Base-by-base conservation (phyloP, 2,113 vertebrate genomes). In the Carassius carassius region DNA sequence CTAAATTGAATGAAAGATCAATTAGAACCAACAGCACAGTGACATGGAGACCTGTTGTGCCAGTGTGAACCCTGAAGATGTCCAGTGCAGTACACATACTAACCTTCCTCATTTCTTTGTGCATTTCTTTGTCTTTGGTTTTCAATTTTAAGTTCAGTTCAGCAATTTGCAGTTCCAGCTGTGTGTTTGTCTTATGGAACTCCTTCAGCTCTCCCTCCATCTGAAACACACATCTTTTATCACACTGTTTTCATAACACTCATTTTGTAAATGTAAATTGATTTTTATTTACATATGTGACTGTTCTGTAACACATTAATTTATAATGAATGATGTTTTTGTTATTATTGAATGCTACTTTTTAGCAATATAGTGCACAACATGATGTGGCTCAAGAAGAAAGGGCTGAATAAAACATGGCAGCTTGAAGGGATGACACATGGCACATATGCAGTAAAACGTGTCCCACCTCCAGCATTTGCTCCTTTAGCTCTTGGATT, bases 131-230 rank as follows among this genome's bases (percentile, higher is more conserved):
- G 29, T 95, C 91, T 0, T 91, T 94, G 87, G 94, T 92, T 89
- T 85, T 95, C 82, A 98, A 91, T 87, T 96, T 97, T 86, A 96
- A 94, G 63, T 93, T 95, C 90, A 97, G 87, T 1, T 96, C 95
- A 0, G 93, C 88, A 69, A 96, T 91, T 7, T 87, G 94, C 88
- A 97, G 91, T 86, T 97, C 96, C 93, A 97, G 86, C 44, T 97
- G 94, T 3, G 90, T 91, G 86, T 94, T 96, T 88, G 93, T 95
- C 84, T 95, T 95, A 81, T 93, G 93, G 69, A 95, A 95, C 54
- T 89, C 90, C 16, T 95, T 91, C 91, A 97, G 91, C 60, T 98
- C 94, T 0, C 87, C 89, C 90, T 98, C 94, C 94, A 97, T 96
- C 98, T 99, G 85, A 32, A 74, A 83, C 88, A 76, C 41, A 88